A percentile compares a stretch with the other conserved stretches of the same genome.
phyloP scores from a whole-genome alignment of 2,888 invertebrate genomes.

The Julus scandinavius region DNA sequence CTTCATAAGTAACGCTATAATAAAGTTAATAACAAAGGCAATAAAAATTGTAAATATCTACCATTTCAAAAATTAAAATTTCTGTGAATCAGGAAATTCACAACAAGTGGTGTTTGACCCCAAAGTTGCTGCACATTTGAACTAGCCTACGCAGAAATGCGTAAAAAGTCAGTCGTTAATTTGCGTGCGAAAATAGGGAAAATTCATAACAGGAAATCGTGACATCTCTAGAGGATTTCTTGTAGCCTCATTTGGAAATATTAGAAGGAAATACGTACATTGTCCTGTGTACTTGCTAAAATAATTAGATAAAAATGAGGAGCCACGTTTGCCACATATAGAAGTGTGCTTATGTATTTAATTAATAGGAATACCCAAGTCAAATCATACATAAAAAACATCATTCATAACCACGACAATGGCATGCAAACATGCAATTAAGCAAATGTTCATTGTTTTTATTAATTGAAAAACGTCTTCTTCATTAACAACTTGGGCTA shows the following conservation, averaged over 20 bases:
- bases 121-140: neutral
- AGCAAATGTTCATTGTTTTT: neutral
- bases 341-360: neutral
- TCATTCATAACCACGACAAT: neutral
- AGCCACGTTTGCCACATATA: neutral
- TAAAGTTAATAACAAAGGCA: too few relatives aligned
- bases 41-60: too few relatives aligned
- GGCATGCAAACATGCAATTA: conserved; percentile 3
- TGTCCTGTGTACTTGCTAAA: neutral
- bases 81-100: too few relatives aligned
- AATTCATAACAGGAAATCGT: neutral
- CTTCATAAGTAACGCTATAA: too few relatives aligned
- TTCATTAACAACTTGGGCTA: neutral
- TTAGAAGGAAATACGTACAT: neutral
- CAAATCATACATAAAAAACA: too few relatives aligned
- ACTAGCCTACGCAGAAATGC: neutral
- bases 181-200: neutral
- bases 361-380: too few relatives aligned
- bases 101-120: neutral
- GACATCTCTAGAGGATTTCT: neutral
- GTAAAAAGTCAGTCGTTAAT: neutral
- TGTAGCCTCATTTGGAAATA: too few relatives aligned
- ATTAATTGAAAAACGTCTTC: neutral
- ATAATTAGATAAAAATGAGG: neutral
- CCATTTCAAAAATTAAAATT: too few relatives aligned